Base-by-base conservation (phyloP, 2,113 vertebrate genomes). In the Todiramphus saurophagus region DNA sequence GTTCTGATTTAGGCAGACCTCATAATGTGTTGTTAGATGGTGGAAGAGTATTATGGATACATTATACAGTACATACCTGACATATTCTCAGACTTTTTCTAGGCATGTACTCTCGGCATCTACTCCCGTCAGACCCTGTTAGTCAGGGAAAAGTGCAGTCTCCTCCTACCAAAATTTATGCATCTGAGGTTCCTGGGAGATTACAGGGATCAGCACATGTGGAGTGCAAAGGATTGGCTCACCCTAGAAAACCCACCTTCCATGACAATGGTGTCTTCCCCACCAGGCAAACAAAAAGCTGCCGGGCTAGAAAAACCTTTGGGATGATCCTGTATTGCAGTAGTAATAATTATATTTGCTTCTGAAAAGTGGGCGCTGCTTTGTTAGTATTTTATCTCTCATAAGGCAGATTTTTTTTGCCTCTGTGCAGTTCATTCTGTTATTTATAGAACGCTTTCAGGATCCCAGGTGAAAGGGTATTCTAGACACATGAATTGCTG, bases 261-360 rank as follows among this genome's bases (percentile, higher is more conserved):
- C 7, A 27, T 2, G 9, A 69, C 33, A 0, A 5, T 0, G 3
- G 7, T 30, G n/a, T 79, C 41, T 79, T 11, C 24, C 44, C 18
- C 73, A 2, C 12, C 24, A 62, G 28, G 44, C 46, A 60, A 90
- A 66, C 9, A 72, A 82, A 87, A 83, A 9, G 27, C 53, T 66
- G 2, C 24, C 44, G 39, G 33, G 31, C 20, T 92, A 28, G 18
- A 60, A 31, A 89, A 24, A 53, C 48, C 0, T 0, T 39, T 87
- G 37, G 25, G 14, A 30, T 80, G 67, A 43, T 53, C 30, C 39
- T 48, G 13, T 39, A 11, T 28, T 76, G 18, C 24, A 60, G 53
- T 18, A 64, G 9, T 28, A 46, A 37, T 35, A 14, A 66, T 85
- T 79, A 11, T n/a, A 39, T 58, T 93, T 86, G 7, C 75, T 66